These are phyloP conservation scores for Campaea margaritaria DNA, from an alignment of 2,888 invertebrate genomes.

Conservation along the genomic window DNA sequence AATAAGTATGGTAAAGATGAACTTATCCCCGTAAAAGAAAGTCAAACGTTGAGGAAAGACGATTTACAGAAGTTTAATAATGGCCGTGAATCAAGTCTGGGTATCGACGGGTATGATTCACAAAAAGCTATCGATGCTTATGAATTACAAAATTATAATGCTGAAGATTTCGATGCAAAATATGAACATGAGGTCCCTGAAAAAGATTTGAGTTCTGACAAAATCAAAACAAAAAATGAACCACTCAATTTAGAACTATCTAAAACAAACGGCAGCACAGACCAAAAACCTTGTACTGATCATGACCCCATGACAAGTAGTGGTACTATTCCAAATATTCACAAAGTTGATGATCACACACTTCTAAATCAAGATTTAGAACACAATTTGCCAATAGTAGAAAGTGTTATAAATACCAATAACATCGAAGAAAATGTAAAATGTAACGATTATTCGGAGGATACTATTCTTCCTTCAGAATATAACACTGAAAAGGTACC, in stretches of 20 bases:
- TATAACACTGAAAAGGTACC: conserved; percentile 14
- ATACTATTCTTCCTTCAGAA: conserved; percentile 13
- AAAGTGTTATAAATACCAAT: conserved; percentile 1
- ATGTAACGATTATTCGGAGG: conserved; percentile 9
- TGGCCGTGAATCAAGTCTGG: neutral
- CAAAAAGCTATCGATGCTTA: conserved; percentile 8
- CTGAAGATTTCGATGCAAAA: conserved; percentile 27
- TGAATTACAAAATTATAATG: conserved; percentile 18
- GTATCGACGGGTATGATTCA: conserved; percentile 3
- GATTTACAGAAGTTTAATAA: neutral
- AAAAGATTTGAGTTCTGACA: conserved; percentile 44
- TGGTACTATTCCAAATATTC: conserved; percentile 7
- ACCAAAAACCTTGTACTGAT: conserved; percentile 21
- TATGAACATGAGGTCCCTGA: conserved; percentile 50
- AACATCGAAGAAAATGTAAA: conserved; percentile 10
- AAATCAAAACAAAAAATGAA: conserved; percentile 24
- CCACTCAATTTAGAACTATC: conserved; percentile 24
- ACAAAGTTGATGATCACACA: conserved; percentile 19
- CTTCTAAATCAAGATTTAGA: conserved; percentile 13
- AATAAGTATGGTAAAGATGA: conserved; percentile 25
- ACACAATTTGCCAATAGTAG: conserved; percentile 10
- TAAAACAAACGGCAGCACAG: conserved; percentile 13
- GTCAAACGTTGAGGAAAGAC: conserved; percentile 2
- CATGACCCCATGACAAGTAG: neutral
- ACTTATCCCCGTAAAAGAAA: conserved; percentile 22